phyloP scores from a whole-genome alignment of 2,888 invertebrate species.

The Noctua pronuba region DNA sequence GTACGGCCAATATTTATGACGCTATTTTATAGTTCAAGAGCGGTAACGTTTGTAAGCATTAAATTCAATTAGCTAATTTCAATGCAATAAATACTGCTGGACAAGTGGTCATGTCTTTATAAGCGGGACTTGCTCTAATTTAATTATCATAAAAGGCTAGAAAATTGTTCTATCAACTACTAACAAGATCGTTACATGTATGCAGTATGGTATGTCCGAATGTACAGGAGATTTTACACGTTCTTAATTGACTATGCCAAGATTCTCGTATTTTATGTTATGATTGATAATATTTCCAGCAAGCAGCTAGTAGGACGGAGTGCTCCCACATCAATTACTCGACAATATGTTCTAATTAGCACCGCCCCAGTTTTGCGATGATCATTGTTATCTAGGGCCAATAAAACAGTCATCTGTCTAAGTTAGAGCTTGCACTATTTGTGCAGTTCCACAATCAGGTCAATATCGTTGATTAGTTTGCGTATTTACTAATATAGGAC shows the following conservation, averaged over 20 bases:
- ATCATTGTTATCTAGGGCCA: constrained; percentile 30
- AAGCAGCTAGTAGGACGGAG: neutral
- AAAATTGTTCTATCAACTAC: constrained; percentile 22
- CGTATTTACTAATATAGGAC: neutral
- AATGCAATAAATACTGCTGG: constrained; percentile 46
- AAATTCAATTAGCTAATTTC: constrained; percentile 56
- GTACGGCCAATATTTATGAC: constrained; percentile 59
- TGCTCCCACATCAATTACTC: constrained; percentile 51
- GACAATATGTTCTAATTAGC: constrained; percentile 47
- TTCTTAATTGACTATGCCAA: neutral
- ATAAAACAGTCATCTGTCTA: constrained; percentile 45
- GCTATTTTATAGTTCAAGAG: constrained; percentile 65
- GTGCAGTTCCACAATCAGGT: constrained; percentile 26
- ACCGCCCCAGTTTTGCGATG: constrained; percentile 40
- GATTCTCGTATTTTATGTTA: neutral
- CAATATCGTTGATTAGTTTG: constrained; percentile 21
- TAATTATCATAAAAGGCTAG: constrained; percentile 32
- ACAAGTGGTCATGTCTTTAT: constrained; percentile 43
- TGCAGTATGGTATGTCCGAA: neutral
- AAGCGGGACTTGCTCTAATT: constrained; percentile 34
- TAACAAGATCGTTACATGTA: constrained; percentile 3
- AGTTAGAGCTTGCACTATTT: constrained; percentile 28
- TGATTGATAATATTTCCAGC: constrained; percentile 9
- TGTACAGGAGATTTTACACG: neutral
- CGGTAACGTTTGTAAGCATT: constrained; percentile 45